Conservation (phyloP, 2,888 invertebrate genomes). For the Agonum fuliginosum region DNA sequence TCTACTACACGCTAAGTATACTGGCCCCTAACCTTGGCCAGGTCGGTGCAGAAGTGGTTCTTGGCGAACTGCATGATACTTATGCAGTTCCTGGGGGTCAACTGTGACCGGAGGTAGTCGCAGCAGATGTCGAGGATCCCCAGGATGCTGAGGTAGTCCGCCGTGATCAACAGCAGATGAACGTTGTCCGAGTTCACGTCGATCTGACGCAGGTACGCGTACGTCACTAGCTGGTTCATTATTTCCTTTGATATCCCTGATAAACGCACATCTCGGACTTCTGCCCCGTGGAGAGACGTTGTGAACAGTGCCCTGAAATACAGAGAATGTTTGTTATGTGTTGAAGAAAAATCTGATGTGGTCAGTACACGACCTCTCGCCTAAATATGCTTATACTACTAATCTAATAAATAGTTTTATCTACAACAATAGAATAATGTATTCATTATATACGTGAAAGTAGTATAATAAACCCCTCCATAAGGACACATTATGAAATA, state of each 20-base stretch:
- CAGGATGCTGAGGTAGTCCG: slow-evolving; percentile 91
- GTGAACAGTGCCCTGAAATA: slow-evolving; percentile 85
- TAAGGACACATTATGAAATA: too few relatives aligned
- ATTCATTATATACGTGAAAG: too few relatives aligned
- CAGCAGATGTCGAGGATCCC: slow-evolving; percentile 89
- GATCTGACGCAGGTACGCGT: slow-evolving; percentile 88
- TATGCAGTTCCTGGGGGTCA: slow-evolving; percentile 87
- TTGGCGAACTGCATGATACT: slow-evolving; percentile 90
- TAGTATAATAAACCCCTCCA: too few relatives aligned
- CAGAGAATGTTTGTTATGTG: not conserved
- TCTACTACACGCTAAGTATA: too few relatives aligned
- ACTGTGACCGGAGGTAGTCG: slow-evolving; percentile 80
- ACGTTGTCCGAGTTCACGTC: slow-evolving; percentile 87
- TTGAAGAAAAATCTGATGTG: too few relatives aligned
- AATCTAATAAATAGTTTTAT: too few relatives aligned
- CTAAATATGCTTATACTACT: too few relatives aligned
- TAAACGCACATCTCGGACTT: slow-evolving; percentile 82
- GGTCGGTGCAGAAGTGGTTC: slow-evolving; percentile 83
- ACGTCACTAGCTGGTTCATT: slow-evolving; percentile 87
- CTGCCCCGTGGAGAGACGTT: slow-evolving; percentile 83
- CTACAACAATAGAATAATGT: too few relatives aligned
- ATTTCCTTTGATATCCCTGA: slow-evolving; percentile 86
- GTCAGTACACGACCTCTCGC: too few relatives aligned
- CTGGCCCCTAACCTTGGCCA: too few relatives aligned
- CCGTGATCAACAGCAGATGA: slow-evolving; percentile 86